phyloP scores from a whole-genome alignment of 2,888 invertebrate genomes.

The Malthinus seriepunctatus region DNA sequence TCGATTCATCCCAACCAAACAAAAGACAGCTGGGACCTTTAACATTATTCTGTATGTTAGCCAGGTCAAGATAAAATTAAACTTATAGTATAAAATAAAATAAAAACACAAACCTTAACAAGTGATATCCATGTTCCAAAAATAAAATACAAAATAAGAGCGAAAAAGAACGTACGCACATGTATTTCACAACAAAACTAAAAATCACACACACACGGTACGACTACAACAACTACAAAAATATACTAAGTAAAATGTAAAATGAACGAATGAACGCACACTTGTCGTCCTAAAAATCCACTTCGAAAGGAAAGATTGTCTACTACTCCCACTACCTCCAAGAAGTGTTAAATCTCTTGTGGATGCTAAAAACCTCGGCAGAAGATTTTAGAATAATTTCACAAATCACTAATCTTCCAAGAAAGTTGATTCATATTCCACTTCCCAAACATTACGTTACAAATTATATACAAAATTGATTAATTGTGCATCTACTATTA shows the following conservation, averaged over 20 bases:
- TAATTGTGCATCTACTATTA: too few relatives aligned
- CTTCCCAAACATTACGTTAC: too few relatives aligned
- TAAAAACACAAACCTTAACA: constrained; percentile 1
- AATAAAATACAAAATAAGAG: neutral
- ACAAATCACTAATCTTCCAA: too few relatives aligned
- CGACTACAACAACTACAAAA: constrained; percentile 12
- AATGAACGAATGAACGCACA: constrained; percentile 16
- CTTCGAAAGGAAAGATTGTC: constrained; percentile 32
- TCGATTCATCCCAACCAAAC: neutral
- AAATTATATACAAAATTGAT: too few relatives aligned
- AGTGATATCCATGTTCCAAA: neutral
- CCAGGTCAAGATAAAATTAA: constrained; percentile 1
- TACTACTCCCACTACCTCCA: constrained; percentile 24
- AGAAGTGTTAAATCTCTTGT: neutral
- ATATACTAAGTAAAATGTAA: too few relatives aligned
- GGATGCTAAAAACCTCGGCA: too few relatives aligned
- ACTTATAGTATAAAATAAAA: neutral
- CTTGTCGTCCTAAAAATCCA: constrained; percentile 38
- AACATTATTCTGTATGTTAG: constrained; percentile 1
- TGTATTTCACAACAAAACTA: constrained; percentile 8
- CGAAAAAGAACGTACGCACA: constrained; percentile 1
- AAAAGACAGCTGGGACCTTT: constrained; percentile 3
- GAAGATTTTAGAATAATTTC: too few relatives aligned
- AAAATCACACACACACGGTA: constrained; percentile 11
- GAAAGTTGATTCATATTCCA: too few relatives aligned